Evolutionary conservation across 2,888 invertebrate genomes (phyloP), one percentile per base, ranked within the genome.

Genomic region (Muscina levida): DNA sequence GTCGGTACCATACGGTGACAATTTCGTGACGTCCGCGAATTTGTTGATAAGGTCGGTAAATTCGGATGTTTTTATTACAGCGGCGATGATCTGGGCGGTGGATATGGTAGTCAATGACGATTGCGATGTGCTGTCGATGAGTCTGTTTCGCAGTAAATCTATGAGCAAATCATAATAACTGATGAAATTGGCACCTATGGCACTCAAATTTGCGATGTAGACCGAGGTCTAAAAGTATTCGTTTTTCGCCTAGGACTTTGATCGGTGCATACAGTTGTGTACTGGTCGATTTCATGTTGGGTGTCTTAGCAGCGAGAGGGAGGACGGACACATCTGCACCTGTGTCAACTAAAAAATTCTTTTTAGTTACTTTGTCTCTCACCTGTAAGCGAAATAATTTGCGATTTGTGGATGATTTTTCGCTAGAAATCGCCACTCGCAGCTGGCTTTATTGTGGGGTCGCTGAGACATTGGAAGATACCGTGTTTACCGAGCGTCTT

Each of bases 101-200:
- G 24, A 24, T 24, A 24, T 24, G 10, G 22, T 19, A 24, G 56
- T 3, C 66, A 24, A 24, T 2, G 24, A 56, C 6, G 24, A 56
- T 13, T n/a, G 22, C 6, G 56, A 6, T 56, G 56, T 10, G 13
- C 56, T 56, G 56, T 13, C 56, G 24, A 66, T 66, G 8, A 66
- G 46, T n/a, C 66, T 22, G 39, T 66, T 62, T 39, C 42, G 62
- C 22, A 22, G 39, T 13, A 62, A 62, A 42, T 62, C 39, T 17
- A 62, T 22, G 8, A 62, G 22, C 15, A 62, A n/a, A 22, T 22
- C 62, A 19, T 19, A 19, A 8, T 4, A 62, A 48, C 31, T 24
- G 15, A 66, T 26, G 48, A 72, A 72, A 59, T 72, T 11, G 11
- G 59, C 57, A 13, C 68, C 51, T 11, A 48, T 51, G 37, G 65